These are phyloP conservation scores for Ictalurus furcatus DNA, from an alignment of 2,113 vertebrate genomes.

Conservation along the genomic window DNA sequence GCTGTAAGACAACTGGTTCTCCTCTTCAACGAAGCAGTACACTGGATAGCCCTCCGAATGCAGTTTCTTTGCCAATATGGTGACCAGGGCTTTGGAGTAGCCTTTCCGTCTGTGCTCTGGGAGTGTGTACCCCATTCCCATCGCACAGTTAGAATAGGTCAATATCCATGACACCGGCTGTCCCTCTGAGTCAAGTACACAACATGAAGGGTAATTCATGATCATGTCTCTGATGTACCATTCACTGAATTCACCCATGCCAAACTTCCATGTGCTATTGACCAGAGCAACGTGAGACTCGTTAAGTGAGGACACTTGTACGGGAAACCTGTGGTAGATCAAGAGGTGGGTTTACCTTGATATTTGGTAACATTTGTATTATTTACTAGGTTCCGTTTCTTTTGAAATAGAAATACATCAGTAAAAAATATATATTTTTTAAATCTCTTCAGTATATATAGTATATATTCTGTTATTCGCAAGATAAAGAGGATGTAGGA, in stretches of 20 bases:
- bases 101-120: slow-evolving; percentile 69
- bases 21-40: slow-evolving; percentile 67
- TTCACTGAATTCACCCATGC: not conserved
- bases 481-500: not conserved
- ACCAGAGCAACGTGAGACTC: slow-evolving; percentile 65
- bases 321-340: slow-evolving; percentile 31
- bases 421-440: not conserved
- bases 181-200: not conserved
- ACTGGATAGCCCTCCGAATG: slow-evolving; percentile 63
- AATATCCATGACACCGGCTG: slow-evolving; percentile 68
- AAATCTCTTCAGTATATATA: too few species aligned
- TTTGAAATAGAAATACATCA: too few species aligned
- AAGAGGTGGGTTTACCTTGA: too few species aligned
- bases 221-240: slow-evolving; percentile 60
- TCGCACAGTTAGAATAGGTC: slow-evolving; percentile 49
- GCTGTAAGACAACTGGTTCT: slow-evolving; percentile 63
- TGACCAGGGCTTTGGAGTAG: slow-evolving; percentile 67
- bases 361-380: too few species aligned
- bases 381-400: too few species aligned
- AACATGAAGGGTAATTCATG: slow-evolving; percentile 42
- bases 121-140: slow-evolving; percentile 65
- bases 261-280: slow-evolving; percentile 66
- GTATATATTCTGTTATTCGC: not conserved
- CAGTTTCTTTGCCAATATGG: slow-evolving; percentile 61
- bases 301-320: slow-evolving; percentile 59